Conservation (phyloP, 1,140 invertebrate species). For the Anastrepha obliqua region DNA sequence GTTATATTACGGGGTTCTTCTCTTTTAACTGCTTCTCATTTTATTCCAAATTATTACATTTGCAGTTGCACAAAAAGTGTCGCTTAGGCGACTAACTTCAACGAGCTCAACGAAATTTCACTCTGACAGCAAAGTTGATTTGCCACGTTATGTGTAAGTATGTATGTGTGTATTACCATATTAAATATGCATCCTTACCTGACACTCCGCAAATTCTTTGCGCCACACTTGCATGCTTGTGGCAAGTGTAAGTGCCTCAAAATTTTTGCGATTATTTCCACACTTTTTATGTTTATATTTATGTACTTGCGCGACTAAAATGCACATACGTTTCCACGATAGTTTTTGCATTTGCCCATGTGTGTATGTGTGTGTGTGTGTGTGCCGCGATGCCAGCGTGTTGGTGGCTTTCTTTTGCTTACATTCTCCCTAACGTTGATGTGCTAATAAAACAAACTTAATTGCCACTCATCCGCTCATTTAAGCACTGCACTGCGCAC, state of each 20-base stretch:
- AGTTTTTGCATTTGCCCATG: not conserved
- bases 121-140: not conserved
- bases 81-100: not conserved
- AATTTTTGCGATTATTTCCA: slow-evolving; percentile 23
- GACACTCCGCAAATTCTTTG: not conserved
- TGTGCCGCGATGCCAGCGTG: not conserved
- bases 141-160: not conserved
- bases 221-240: not conserved
- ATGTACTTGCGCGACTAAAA: slow-evolving; percentile 3
- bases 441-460: slow-evolving; percentile 52
- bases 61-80: not conserved
- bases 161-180: too few species aligned
- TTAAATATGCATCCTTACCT: not conserved
- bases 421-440: slow-evolving; percentile 42
- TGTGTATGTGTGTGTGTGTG: not conserved
- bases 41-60: not conserved
- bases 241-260: slow-evolving; percentile 19
- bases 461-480: slow-evolving; percentile 46
- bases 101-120: not conserved
- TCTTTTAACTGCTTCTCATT: not conserved
- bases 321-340: not conserved
- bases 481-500: not conserved
- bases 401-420: not conserved
- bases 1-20: not conserved
- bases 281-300: slow-evolving; percentile 31